phyloP scores from a whole-genome alignment of 2,888 invertebrate species.

The Acronicta psi region DNA sequence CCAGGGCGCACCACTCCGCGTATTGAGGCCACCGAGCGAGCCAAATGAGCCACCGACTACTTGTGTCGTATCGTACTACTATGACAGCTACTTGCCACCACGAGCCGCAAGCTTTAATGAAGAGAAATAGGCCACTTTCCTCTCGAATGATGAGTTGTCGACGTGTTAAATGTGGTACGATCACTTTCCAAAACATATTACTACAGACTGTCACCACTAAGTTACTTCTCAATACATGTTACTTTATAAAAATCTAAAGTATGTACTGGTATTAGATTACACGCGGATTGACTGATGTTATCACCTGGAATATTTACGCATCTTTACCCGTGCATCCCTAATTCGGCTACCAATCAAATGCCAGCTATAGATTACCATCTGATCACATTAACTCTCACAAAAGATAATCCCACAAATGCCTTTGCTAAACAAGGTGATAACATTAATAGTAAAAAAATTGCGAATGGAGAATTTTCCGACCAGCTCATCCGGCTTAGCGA shows the following conservation, averaged over 20 bases:
- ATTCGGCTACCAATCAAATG: no score
- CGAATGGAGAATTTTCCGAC: not conserved
- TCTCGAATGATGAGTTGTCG: not conserved
- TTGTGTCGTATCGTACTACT: conserved; percentile 6
- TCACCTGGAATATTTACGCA: no score
- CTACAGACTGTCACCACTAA: no score
- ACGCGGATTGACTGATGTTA: no score
- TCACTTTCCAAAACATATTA: conserved; percentile 1
- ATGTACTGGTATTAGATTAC: no score
- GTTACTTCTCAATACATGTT: no score
- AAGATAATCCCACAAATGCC: no score
- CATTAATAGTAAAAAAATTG: not conserved
- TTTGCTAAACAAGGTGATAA: no score
- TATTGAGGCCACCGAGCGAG: conserved; percentile 28
- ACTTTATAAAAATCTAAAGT: no score
- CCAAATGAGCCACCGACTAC: conserved; percentile 29
- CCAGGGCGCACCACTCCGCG: conserved; percentile 7
- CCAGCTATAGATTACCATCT: not conserved
- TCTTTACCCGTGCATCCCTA: no score
- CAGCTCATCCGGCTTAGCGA: not conserved
- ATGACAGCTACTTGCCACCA: conserved; percentile 9
- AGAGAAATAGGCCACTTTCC: conserved; percentile 24
- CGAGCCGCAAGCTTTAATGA: conserved; percentile 17
- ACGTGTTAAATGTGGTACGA: not conserved
- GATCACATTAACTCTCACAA: not conserved